These are phyloP conservation scores for Caenorhabditis latens DNA, from an alignment of 1,140 invertebrate genomes.

Conservation along the genomic window DNA sequence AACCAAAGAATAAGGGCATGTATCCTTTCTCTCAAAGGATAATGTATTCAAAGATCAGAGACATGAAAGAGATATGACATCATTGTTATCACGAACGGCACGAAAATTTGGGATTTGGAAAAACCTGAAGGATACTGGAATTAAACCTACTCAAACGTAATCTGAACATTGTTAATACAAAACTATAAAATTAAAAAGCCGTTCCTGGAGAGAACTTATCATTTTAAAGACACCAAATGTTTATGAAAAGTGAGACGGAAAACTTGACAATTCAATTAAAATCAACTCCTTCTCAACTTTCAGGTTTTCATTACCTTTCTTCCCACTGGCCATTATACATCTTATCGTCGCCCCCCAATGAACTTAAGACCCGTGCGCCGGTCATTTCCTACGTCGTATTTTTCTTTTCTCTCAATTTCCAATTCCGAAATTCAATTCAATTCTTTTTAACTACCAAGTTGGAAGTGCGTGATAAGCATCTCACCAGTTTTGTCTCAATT, in stretches of 20 bases:
- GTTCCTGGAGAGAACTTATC: no score
- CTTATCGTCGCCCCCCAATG: conserved; percentile 24
- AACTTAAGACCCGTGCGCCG: conserved; percentile 6
- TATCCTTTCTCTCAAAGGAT: background rate
- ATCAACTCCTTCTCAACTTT: background rate
- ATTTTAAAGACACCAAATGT: no score
- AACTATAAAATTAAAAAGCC: no score
- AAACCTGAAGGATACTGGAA: background rate
- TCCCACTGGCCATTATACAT: conserved; percentile 19
- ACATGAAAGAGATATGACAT: background rate
- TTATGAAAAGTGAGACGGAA: background rate
- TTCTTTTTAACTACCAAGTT: conserved; percentile 18
- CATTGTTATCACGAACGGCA: background rate
- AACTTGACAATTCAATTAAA: conserved; percentile 8
- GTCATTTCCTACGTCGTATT: conserved; percentile 17
- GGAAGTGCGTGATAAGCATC: conserved; percentile 53
- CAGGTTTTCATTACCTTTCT: conserved; percentile 27
- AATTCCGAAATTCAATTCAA: conserved; percentile 25
- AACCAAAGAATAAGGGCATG: background rate
- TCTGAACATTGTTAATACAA: no score
- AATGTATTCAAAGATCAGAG: background rate
- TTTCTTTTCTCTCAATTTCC: conserved; percentile 33
- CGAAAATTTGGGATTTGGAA: background rate
- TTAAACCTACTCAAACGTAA: no score
- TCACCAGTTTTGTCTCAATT: conserved; percentile 11